These are phyloP conservation scores for Formicarius rufipectus DNA, from an alignment of 2,113 vertebrate species.

Conservation along the genomic window DNA sequence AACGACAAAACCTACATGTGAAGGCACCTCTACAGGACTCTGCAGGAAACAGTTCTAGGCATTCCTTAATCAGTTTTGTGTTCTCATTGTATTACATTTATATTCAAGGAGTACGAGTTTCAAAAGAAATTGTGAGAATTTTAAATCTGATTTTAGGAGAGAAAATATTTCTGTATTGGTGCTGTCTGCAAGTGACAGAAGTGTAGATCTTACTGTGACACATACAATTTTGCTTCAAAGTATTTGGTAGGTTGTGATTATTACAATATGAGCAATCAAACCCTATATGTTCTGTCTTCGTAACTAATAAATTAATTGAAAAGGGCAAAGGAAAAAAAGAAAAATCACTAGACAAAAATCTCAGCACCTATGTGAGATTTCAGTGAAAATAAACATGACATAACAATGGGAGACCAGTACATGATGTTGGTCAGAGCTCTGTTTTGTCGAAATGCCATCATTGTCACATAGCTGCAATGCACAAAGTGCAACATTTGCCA, in stretches of 20 bases:
- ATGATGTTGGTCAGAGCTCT: not conserved
- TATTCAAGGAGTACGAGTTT: not conserved
- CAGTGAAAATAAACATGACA: not conserved
- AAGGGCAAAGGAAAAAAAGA: not conserved
- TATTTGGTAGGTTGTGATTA: not conserved
- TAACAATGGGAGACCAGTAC: not conserved
- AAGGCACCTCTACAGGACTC: not conserved
- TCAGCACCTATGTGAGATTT: not conserved
- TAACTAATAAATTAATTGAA: not conserved
- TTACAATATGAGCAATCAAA: not conserved
- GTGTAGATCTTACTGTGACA: not conserved
- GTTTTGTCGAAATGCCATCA: not conserved
- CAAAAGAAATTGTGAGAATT: not conserved
- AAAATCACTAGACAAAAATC: not conserved
- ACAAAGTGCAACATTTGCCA: not conserved
- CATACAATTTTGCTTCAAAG: not conserved
- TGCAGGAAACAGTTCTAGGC: not conserved
- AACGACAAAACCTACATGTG: not conserved
- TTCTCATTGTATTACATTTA: not conserved
- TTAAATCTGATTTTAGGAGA: not conserved
- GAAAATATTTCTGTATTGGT: not conserved
- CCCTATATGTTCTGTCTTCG: not conserved
- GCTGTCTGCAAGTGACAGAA: not conserved
- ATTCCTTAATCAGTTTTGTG: not conserved
- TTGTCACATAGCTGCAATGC: accelerated